These are phyloP conservation scores for Molossus molossus DNA, from an alignment of 2,797 vertebrate genomes.

Conservation along the genomic window DNA sequence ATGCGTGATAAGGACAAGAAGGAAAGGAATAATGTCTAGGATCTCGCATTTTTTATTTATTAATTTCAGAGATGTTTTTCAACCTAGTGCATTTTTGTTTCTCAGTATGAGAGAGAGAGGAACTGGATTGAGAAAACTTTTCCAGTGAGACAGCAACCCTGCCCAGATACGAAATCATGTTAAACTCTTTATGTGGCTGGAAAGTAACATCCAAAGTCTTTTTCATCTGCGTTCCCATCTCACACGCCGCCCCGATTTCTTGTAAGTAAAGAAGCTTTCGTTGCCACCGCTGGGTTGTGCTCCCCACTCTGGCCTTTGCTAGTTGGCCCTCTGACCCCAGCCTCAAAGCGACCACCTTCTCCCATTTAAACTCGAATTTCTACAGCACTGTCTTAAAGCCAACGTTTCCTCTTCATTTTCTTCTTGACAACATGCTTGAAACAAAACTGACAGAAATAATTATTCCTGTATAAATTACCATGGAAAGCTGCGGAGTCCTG, in stretches of 20 bases:
- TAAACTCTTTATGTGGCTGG: not conserved
- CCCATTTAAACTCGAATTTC: conserved; percentile 26
- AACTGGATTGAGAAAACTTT: not conserved
- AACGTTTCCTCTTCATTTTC: not conserved
- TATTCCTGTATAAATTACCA: not conserved
- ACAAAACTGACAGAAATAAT: conserved; percentile 29
- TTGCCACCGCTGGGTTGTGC: fast-evolving
- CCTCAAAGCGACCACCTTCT: not conserved
- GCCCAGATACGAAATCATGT: not conserved
- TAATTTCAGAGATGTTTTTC: not conserved
- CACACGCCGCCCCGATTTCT: not conserved
- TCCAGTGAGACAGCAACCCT: not conserved
- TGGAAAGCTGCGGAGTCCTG: not conserved
- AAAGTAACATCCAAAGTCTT: not conserved
- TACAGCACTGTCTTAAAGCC: not conserved
- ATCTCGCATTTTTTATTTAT: not conserved
- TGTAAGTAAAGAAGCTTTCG: not conserved
- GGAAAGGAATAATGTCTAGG: not conserved
- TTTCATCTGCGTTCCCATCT: not conserved
- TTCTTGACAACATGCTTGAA: not conserved
- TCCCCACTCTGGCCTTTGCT: not conserved
- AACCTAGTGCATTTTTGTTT: not conserved
- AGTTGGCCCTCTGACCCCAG: not conserved
- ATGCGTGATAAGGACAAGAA: not conserved
- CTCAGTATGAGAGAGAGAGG: not conserved